These are phyloP conservation scores for Lycaon pictus DNA, from an alignment of 2,113 vertebrate genomes.

Conservation along the genomic window DNA sequence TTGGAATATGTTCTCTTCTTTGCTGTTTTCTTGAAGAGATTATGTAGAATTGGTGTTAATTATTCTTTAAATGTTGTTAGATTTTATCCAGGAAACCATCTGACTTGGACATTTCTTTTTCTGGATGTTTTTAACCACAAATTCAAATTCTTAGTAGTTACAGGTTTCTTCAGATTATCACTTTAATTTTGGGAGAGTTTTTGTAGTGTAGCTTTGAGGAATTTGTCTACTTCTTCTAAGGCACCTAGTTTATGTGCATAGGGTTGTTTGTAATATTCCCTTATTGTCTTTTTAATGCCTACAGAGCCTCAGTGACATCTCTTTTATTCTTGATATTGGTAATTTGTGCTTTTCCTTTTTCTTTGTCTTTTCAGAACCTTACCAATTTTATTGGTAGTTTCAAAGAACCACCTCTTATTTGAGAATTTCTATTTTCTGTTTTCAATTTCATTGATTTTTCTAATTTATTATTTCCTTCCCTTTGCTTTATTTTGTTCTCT, in stretches of 20 bases:
- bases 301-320: background rate
- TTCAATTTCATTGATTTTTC: background rate
- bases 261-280: background rate
- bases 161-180: background rate
- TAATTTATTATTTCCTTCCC: background rate
- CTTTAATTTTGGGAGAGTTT: background rate
- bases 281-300: background rate
- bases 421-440: background rate
- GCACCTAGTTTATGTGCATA: background rate
- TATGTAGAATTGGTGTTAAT: background rate
- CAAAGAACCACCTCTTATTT: background rate
- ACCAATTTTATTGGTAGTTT: background rate
- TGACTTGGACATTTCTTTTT: background rate
- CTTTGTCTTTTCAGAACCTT: background rate
- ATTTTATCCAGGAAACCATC: background rate
- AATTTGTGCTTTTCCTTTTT: background rate
- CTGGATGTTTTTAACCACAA: constrained; percentile 1
- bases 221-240: background rate
- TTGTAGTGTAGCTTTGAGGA: background rate
- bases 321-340: constrained; percentile 4
- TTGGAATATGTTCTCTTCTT: background rate
- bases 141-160: constrained; percentile 9
- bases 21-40: background rate
- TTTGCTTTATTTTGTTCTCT: background rate
- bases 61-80: constrained; percentile 25